Evolutionary conservation across 1,140 invertebrate genomes (phyloP).

Genomic region (Hirudo medicinalis): DNA sequence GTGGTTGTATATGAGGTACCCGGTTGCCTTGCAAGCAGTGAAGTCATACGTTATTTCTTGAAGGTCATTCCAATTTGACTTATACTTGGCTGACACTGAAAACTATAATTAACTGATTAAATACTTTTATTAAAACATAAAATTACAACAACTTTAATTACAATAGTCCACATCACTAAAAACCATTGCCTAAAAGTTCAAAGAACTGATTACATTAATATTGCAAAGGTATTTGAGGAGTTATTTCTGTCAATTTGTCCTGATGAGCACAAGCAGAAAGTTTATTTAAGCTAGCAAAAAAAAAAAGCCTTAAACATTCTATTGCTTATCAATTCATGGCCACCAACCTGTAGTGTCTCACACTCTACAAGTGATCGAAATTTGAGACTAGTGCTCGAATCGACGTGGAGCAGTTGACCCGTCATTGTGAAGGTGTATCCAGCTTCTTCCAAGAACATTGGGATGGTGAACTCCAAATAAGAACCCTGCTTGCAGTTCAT

Average conservation of each 20-base stretch:
- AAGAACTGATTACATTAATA: neutral
- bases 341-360: conserved; percentile 65
- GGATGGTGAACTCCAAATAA: conserved; percentile 85
- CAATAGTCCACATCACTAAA: no score
- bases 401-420: conserved; percentile 78
- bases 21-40: conserved; percentile 82
- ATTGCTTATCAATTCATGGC: no score
- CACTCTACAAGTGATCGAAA: conserved; percentile 79
- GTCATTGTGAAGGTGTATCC: conserved; percentile 80
- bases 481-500: conserved; percentile 82
- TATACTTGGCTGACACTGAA: conserved; percentile 70
- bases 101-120: conserved; percentile 45
- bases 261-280: neutral
- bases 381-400: conserved; percentile 77
- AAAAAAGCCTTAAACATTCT: neutral
- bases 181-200: neutral
- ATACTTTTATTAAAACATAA: no score
- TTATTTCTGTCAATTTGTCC: no score
- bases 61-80: conserved; percentile 81
- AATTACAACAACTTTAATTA: no score
- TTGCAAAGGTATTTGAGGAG: neutral
- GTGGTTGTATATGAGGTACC: conserved; percentile 78
- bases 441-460: conserved; percentile 70
- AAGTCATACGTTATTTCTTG: conserved; percentile 79
- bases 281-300: neutral